Percentiles rank a stretch among this genome's conserved stretches.
These are phyloP conservation scores for Catharus bicknelli DNA, from an alignment of 2,113 vertebrate species.

Conservation along the genomic window DNA sequence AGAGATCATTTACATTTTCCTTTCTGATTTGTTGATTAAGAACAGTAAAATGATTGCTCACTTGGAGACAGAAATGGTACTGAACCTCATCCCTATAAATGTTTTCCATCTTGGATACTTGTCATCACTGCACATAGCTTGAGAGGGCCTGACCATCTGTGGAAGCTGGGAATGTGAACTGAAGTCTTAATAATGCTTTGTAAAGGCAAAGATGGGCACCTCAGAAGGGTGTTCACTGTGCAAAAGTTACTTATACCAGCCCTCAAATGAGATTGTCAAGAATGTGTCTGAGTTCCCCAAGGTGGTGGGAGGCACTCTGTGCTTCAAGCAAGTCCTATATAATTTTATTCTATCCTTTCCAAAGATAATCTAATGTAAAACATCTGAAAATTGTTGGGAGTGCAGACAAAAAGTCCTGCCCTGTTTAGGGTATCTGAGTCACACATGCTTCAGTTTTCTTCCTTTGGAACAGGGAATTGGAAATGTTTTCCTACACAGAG, in stretches of 20 bases:
- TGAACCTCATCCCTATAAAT: not conserved
- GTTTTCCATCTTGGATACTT: not conserved
- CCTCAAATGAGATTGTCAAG: not conserved
- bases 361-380: not conserved
- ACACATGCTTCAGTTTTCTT: not conserved
- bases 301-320: not conserved
- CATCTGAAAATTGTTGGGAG: not conserved
- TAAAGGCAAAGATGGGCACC: not conserved
- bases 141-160: not conserved
- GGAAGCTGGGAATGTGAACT: not conserved
- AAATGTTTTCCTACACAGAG: not conserved
- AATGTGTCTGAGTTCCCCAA: not conserved
- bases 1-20: not conserved
- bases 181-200: not conserved
- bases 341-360: not conserved
- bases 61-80: not conserved
- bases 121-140: not conserved
- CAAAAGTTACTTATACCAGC: not conserved
- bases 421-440: not conserved
- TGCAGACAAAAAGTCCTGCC: not conserved
- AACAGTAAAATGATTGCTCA: not conserved
- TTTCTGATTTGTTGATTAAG: not conserved
- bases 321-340: not conserved
- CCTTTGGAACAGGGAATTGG: not conserved
- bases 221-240: not conserved